Conservation (phyloP, 2,113 vertebrate genomes). For the Ivindomyrus marchei region DNA sequence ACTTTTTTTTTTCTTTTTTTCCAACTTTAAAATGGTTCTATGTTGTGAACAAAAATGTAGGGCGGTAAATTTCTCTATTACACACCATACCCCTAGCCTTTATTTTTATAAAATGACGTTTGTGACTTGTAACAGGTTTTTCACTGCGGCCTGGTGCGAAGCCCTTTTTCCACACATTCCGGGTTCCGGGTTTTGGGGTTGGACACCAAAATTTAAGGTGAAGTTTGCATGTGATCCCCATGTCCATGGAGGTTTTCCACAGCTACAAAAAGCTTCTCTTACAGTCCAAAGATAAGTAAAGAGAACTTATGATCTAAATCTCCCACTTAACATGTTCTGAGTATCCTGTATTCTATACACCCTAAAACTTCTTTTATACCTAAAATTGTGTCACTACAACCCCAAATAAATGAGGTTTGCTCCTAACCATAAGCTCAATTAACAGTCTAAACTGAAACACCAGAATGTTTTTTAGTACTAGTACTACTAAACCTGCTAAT, state of each 20-base stretch:
- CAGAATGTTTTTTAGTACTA: neutral
- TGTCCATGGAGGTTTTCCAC: neutral
- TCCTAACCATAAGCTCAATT: neutral
- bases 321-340: neutral
- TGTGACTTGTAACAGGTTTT: neutral
- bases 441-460: neutral
- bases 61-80: neutral
- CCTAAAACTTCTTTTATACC: neutral
- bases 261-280: neutral
- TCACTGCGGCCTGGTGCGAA: neutral
- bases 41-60: neutral
- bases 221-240: neutral
- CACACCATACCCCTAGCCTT: neutral
- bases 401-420: neutral
- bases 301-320: neutral
- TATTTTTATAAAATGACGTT: neutral
- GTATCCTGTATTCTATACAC: neutral
- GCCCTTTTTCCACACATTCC: neutral
- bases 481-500: neutral
- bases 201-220: neutral
- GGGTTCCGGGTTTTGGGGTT: neutral
- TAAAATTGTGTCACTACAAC: neutral
- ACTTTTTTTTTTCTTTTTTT: neutral
- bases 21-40: neutral
- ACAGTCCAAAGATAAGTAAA: no score